Evolutionary conservation across 2,888 invertebrate genomes (phyloP).

Genomic region (Cheilosia vernalis): DNA sequence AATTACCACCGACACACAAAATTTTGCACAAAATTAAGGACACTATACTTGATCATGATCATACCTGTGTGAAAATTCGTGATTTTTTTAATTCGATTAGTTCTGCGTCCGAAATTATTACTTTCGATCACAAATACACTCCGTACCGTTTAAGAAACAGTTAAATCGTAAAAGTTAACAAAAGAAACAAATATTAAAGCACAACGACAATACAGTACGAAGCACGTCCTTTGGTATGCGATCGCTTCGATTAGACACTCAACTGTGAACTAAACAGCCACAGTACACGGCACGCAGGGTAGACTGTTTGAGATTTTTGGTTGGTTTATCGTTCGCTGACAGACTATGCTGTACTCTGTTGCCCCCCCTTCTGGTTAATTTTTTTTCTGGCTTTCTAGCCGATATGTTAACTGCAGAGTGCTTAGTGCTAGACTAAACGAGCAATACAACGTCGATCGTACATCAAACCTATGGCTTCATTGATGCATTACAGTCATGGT

Average conservation of each 20-base stretch:
- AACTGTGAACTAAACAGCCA: slow-evolving; percentile 53
- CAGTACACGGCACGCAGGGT: slow-evolving; percentile 50
- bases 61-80: slow-evolving; percentile 39
- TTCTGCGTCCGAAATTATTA: not conserved
- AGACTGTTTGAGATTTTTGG: slow-evolving; percentile 25
- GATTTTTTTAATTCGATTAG: not conserved
- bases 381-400: slow-evolving; percentile 16
- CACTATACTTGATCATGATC: slow-evolving; percentile 21
- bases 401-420: slow-evolving; percentile 33
- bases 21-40: slow-evolving; percentile 51
- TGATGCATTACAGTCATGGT: slow-evolving; percentile 25
- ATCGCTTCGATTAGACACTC: slow-evolving; percentile 67
- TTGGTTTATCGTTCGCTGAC: slow-evolving; percentile 37
- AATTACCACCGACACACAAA: slow-evolving; percentile 37
- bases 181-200: not conserved
- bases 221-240: slow-evolving; percentile 32
- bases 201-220: not conserved
- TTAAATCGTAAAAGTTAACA: slow-evolving; percentile 14
- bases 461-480: slow-evolving; percentile 39
- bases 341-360: slow-evolving; percentile 25
- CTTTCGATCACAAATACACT: slow-evolving; percentile 12
- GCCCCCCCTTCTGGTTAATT: slow-evolving; percentile 47
- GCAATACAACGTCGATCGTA: slow-evolving; percentile 29
- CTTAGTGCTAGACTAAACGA: slow-evolving; percentile 32
- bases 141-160: slow-evolving; percentile 8